Percentiles rank a stretch among this genome's conserved stretches.
phyloP scores from a whole-genome alignment of 2,113 vertebrate species.

The Pao palembangensis region DNA sequence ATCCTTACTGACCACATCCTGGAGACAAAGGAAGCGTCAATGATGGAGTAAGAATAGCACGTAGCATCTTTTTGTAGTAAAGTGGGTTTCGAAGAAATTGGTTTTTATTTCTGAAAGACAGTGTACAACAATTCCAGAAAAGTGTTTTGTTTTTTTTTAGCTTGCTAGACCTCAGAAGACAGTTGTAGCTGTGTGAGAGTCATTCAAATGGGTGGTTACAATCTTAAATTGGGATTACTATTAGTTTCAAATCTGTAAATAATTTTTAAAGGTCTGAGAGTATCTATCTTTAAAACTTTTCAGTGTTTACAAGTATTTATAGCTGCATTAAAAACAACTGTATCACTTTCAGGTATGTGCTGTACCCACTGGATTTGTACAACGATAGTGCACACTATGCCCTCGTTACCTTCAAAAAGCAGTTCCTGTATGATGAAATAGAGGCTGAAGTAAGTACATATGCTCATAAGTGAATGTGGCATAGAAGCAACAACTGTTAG shows the following conservation, averaged over 20 bases:
- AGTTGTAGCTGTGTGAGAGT: neutral
- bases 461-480: neutral
- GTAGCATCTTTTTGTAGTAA: neutral
- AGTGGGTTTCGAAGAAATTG: neutral
- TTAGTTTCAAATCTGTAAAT: no score
- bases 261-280: no score
- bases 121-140: neutral
- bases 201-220: neutral
- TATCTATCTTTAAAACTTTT: no score
- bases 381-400: slow-evolving; percentile 98
- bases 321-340: neutral
- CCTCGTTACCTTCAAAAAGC: slow-evolving; percentile 98
- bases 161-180: no score
- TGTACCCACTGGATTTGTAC: slow-evolving; percentile 96
- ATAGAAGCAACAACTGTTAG: no score
- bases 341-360: slow-evolving; percentile 81
- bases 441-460: slow-evolving; percentile 88
- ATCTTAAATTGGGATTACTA: no score
- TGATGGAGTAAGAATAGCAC: slow-evolving; percentile 90
- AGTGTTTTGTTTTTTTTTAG: neutral
- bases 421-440: slow-evolving; percentile 98
- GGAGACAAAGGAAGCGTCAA: slow-evolving; percentile 98
- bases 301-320: no score
- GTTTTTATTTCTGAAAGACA: neutral
- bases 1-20: slow-evolving; percentile 98